Base-by-base conservation (phyloP, 2,113 vertebrate genomes). In the Boulengeromyrus knoepffleri region DNA sequence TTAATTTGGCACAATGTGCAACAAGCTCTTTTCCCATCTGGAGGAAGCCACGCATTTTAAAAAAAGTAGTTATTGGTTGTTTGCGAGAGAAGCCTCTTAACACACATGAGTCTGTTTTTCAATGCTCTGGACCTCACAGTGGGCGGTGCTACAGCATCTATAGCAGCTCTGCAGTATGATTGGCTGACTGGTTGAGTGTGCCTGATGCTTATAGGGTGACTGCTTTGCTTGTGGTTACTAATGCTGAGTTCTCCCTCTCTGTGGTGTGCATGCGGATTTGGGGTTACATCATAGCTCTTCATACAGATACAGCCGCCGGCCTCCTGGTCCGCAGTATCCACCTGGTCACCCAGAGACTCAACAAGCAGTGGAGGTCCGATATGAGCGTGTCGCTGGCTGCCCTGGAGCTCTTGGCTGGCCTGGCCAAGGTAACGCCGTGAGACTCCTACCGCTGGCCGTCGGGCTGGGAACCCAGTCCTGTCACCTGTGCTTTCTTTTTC, bases 231-330 rank as follows among this genome's bases (percentile, higher is more conserved):
- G 91, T 94, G 89, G 95, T 97, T 95, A 97, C 96, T 97, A 97
- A 97, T 91, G 92, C 95, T 91, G 95, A 96, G 96, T 97, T 97
- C 93, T 96, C 96, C 97, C 95, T 97, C 96, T 96, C 96, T 96
- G 94, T 95, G 96, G 96, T 96, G 92, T 94, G 96, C 92, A 47
- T 50, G 47, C 97, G 96, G 96, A 96, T 96, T 93, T 94, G 95
- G 97, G 96, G 96, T 98, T 98, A 98, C 97, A 97, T 97, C 97
- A 94, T 98, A 98, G 97, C 97, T 99, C 96, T 98, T 98, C 93
- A 97, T 95, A 97, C 97, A 99, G 98, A 99, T 97, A 98, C 97
- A 87, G 98, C 98, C 90, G 96, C 97, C 39, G 98, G 98, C 89
- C 96, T 99, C 90, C 96, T 99, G 96, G 97, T 99, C 89, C 98